Percentiles rank a stretch among this genome's conserved stretches.
Conservation (phyloP, 2,888 invertebrate species). For the Synergus gifuensis region DNA sequence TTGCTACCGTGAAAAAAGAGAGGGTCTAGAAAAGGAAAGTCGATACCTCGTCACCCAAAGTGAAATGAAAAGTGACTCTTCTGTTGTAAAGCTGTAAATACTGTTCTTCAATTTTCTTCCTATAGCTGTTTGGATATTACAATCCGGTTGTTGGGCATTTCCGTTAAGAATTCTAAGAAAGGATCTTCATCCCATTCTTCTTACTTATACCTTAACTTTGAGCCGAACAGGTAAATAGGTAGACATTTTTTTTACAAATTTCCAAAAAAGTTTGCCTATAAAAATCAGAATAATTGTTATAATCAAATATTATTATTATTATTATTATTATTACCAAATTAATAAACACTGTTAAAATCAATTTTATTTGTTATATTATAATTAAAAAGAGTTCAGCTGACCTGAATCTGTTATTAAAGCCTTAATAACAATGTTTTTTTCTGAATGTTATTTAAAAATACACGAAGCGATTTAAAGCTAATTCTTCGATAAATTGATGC, state of each 20-base stretch:
- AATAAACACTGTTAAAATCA: too few species aligned
- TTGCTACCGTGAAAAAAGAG: slow-evolving; percentile 25
- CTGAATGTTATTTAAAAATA: neutral
- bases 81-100: slow-evolving; percentile 12
- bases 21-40: slow-evolving; percentile 36
- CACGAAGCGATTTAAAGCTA: neutral
- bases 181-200: neutral
- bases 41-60: slow-evolving; percentile 7
- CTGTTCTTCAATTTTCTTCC: slow-evolving; percentile 14
- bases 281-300: too few species aligned
- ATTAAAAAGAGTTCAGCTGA: neutral
- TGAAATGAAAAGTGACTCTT: slow-evolving; percentile 37
- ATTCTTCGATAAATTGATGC: neutral
- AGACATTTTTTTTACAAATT: neutral
- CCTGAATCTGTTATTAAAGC: neutral
- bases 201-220: neutral
- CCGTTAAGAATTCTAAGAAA: neutral
- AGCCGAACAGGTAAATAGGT: neutral
- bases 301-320: too few species aligned
- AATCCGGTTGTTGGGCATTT: neutral
- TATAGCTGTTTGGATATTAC: neutral
- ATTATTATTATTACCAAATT: too few species aligned
- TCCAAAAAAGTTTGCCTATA: too few species aligned
- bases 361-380: too few species aligned
- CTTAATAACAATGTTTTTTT: neutral